phyloP scores from a whole-genome alignment of 2,888 invertebrate genomes.

The Ormyrus rosae region DNA sequence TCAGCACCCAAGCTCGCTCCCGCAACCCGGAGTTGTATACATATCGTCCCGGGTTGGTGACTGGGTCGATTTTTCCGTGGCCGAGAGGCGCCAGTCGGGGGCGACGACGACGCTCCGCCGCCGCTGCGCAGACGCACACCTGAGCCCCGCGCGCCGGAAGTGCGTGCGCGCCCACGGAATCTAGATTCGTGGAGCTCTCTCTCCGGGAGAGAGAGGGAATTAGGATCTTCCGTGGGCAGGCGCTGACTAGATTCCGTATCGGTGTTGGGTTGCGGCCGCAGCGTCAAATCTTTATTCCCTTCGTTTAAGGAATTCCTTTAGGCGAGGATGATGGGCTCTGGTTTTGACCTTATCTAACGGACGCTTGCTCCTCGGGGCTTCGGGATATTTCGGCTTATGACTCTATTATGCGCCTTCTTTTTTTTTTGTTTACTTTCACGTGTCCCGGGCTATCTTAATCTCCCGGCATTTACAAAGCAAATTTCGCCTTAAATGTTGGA shows the following conservation, averaged over 20 bases:
- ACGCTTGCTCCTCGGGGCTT: too few relatives aligned
- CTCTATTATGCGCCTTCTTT: too few relatives aligned
- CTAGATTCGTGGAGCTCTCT: background rate
- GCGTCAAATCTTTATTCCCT: slow-evolving; percentile 32
- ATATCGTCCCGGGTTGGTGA: slow-evolving; percentile 56
- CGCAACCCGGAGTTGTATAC: background rate
- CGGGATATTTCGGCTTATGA: too few relatives aligned
- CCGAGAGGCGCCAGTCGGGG: slow-evolving; percentile 66
- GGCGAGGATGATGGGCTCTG: too few relatives aligned
- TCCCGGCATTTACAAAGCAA: too few relatives aligned
- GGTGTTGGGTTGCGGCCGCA: slow-evolving; percentile 24
- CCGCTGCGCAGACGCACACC: slow-evolving; percentile 27
- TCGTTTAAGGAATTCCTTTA: background rate
- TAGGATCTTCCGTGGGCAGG: slow-evolving; percentile 14
- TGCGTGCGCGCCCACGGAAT: background rate
- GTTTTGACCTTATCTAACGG: too few relatives aligned
- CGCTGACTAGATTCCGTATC: slow-evolving; percentile 33
- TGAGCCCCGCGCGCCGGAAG: slow-evolving; percentile 17
- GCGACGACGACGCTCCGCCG: slow-evolving; percentile 63
- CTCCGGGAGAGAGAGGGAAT: background rate
- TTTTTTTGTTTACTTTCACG: too few relatives aligned
- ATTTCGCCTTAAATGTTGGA: too few relatives aligned
- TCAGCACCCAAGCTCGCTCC: background rate
- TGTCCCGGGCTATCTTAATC: too few relatives aligned
- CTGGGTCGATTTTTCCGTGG: slow-evolving; percentile 61